Evolutionary conservation across 2,888 invertebrate species (phyloP), one percentile per base, ranked within the genome.

Genomic region (Aspidiotus destructor): DNA sequence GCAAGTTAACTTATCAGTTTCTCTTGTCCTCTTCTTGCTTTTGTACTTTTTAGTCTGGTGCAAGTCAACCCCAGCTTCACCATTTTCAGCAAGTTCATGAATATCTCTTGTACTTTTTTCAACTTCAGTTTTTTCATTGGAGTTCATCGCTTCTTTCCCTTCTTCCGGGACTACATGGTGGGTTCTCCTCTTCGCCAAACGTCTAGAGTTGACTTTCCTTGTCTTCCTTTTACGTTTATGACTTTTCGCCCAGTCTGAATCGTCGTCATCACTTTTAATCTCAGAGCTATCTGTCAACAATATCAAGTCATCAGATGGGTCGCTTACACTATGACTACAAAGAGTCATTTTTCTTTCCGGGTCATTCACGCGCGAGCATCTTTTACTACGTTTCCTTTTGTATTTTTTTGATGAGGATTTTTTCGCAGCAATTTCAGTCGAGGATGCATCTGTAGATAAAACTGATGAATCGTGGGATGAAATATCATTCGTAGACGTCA

Each of bases 231-330:
- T 67, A 6, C 58, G 58, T 28, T 58, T 58, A 13, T 48, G 58
- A 57, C 10, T 28, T 1, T 57, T 41, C 60, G 58, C 15, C 67
- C 67, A 67, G 42, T 67, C 67, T 9, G 58, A 58, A 48, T 67
- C 60, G n/a, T 17, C 48, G 2, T 55, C n/a, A 55, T 53, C 63
- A 40, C 28, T 28, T 40, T 17, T 8, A 1, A 28, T 6, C 13
- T 10, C 40, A 8, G 58, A 58, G 48, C 48, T 48, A 41, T 60
- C 60, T 1, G 16, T n/a, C 8, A 44, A n/a, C 16, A 42, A 41
- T 13, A 44, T 28, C 3, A 17, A 41, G 6, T 64, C 63, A 41
- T 58, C 28, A n/a, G 44, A 58, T 1, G 58, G 60, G 11, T n/a
- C 44, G 9, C n/a, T 17, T 15, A 44, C 48, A 41, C 11, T n/a